These are phyloP conservation scores for Nymphalis io DNA, from an alignment of 1,140 invertebrate species.

Conservation along the genomic window DNA sequence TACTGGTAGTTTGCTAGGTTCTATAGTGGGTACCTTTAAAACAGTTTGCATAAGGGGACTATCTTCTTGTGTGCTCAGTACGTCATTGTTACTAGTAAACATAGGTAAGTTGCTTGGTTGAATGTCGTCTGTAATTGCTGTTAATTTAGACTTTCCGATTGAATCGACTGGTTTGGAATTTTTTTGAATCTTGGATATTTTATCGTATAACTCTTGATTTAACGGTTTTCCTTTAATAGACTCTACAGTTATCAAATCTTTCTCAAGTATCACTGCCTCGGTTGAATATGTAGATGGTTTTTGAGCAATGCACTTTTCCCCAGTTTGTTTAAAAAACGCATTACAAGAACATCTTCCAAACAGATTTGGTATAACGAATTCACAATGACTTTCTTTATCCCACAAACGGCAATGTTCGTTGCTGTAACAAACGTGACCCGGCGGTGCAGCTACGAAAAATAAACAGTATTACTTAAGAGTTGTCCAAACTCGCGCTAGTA, in stretches of 20 bases:
- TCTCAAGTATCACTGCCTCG: slow-evolving; percentile 65
- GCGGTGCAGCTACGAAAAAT: slow-evolving; percentile 86
- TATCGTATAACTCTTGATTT: slow-evolving; percentile 35
- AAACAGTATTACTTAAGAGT: slow-evolving; percentile 4
- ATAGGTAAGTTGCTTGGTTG: slow-evolving; percentile 64
- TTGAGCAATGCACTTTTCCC: slow-evolving; percentile 82
- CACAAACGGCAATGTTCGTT: slow-evolving; percentile 92
- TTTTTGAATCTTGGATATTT: slow-evolving; percentile 39
- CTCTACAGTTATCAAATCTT: slow-evolving; percentile 49
- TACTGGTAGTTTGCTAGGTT: slow-evolving; percentile 61
- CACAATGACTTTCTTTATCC: slow-evolving; percentile 91
- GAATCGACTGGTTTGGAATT: slow-evolving; percentile 42
- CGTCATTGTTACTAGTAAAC: slow-evolving; percentile 67
- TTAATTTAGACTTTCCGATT: slow-evolving; percentile 45
- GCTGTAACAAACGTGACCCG: slow-evolving; percentile 94
- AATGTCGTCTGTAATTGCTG: slow-evolving; percentile 53
- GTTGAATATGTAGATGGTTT: slow-evolving; percentile 69
- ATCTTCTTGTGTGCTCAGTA: slow-evolving; percentile 66
- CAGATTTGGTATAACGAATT: slow-evolving; percentile 93
- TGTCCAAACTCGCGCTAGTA: too few relatives aligned
- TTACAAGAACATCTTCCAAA: slow-evolving; percentile 93
- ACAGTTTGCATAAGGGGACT: slow-evolving; percentile 70
- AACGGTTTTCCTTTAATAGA: slow-evolving; percentile 43
- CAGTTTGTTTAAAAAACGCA: slow-evolving; percentile 84
- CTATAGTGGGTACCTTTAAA: slow-evolving; percentile 64